Evolutionary conservation across 1,140 invertebrate species (phyloP).

Genomic region (Neodiprion lecontei): DNA sequence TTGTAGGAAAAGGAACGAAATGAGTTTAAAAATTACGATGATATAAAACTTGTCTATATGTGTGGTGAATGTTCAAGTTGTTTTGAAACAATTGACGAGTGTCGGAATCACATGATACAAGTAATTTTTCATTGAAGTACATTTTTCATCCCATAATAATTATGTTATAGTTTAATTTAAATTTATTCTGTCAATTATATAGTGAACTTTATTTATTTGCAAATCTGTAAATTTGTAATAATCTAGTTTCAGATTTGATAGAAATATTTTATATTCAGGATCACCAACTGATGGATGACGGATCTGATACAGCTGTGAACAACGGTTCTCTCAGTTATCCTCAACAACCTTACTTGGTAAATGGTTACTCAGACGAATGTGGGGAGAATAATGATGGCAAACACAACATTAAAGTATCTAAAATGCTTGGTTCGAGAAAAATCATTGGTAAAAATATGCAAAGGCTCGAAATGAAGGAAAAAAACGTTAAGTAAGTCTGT

Average conservation of each 20-base stretch:
- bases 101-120: conserved; percentile 62
- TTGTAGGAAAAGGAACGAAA: conserved; percentile 22
- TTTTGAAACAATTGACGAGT: conserved; percentile 59
- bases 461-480: conserved; percentile 43
- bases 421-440: conserved; percentile 33
- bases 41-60: conserved; percentile 54
- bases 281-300: conserved; percentile 46
- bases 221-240: conserved; percentile 2
- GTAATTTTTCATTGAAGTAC: conserved; percentile 41
- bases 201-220: not conserved
- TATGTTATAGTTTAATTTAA: conserved; percentile 6
- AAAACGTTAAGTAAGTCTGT: conserved; percentile 42
- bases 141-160: conserved; percentile 26
- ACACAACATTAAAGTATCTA: conserved; percentile 35
- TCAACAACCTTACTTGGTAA: conserved; percentile 2
- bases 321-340: conserved; percentile 20
- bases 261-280: conserved; percentile 32
- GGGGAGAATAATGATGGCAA: conserved; percentile 30
- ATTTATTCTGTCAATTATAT: not conserved
- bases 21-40: conserved; percentile 27
- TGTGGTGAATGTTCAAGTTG: conserved; percentile 61
- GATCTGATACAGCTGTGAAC: conserved; percentile 31
- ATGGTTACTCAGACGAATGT: conserved; percentile 21
- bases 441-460: conserved; percentile 38
- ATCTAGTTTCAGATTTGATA: not conserved